These are phyloP conservation scores for Xylota segnis DNA, from an alignment of 2,888 invertebrate genomes.

Conservation along the genomic window DNA sequence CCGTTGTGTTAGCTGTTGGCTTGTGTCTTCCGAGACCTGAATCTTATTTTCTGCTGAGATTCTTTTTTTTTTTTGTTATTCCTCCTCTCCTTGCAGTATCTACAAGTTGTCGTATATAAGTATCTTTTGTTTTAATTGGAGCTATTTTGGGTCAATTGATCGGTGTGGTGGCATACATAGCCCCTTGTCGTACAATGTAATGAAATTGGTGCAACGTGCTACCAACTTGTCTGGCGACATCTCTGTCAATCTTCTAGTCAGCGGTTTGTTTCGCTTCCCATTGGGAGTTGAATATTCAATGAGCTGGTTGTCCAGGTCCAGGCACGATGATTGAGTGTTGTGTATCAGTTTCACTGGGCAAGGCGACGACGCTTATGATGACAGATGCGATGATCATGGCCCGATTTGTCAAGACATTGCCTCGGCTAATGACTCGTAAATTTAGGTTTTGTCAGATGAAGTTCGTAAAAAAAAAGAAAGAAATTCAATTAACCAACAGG, in stretches of 20 bases:
- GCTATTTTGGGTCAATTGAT: constrained; percentile 64
- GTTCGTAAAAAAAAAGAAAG: constrained; percentile 2
- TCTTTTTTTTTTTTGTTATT: constrained; percentile 1
- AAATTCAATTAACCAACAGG: constrained; percentile 9
- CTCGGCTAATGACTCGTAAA: not conserved
- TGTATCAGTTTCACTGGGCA: constrained; percentile 9
- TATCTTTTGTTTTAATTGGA: constrained; percentile 48
- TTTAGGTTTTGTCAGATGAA: not conserved
- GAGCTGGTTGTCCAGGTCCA: not conserved
- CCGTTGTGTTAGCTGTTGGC: constrained; percentile 63
- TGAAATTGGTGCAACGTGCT: constrained; percentile 57
- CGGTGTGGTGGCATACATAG: constrained; percentile 26
- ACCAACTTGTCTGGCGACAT: constrained; percentile 26
- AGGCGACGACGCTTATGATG: constrained; percentile 42
- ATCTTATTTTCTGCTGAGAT: constrained; percentile 41
- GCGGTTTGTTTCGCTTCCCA: not conserved
- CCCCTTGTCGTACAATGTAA: not conserved
- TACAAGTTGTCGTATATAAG: not conserved
- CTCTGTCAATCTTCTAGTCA: constrained; percentile 19
- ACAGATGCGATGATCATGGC: constrained; percentile 30
- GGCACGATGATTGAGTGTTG: constrained; percentile 33
- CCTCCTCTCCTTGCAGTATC: not conserved
- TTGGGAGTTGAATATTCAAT: constrained; percentile 25
- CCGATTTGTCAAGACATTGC: not conserved
- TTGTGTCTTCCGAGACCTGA: constrained; percentile 46